phyloP scores from a whole-genome alignment of 1,140 invertebrate genomes.

The Diploscapter pachys region DNA sequence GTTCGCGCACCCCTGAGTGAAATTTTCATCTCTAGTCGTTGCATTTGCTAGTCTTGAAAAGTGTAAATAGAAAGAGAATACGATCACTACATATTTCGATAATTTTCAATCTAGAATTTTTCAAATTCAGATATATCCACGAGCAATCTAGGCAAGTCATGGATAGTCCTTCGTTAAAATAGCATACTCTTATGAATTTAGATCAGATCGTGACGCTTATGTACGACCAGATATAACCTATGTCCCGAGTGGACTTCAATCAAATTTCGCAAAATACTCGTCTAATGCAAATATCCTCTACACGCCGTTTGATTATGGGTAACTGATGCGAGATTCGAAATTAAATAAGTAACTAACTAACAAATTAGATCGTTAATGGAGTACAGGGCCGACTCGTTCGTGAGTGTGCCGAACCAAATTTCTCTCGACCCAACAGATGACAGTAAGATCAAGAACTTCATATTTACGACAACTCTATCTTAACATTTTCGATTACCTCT shows the following conservation, averaged over 20 bases:
- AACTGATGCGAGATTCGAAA: neutral
- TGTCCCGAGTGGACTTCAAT: neutral
- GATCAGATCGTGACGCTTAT: no score
- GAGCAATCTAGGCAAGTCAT: neutral
- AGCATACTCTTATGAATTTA: no score
- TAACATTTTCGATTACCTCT: conserved; percentile 2
- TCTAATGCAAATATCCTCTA: conserved; percentile 1
- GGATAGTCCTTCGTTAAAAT: no score
- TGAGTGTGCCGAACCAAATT: neutral
- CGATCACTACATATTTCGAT: no score
- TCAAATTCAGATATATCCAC: no score
- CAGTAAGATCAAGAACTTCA: neutral
- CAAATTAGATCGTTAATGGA: conserved; percentile 9
- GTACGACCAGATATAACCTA: no score
- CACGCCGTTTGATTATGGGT: conserved; percentile 14
- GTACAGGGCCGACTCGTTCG: conserved; percentile 16
- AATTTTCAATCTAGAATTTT: no score
- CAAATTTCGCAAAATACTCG: conserved; percentile 23
- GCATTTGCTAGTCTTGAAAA: no score
- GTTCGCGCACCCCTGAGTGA: neutral
- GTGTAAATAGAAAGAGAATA: no score
- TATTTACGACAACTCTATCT: neutral
- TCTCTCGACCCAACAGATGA: neutral
- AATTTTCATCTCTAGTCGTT: no score
- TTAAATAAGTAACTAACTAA: neutral